phyloP scores from a whole-genome alignment of 1,140 invertebrate genomes.

The Drosophila malerkotliana region DNA sequence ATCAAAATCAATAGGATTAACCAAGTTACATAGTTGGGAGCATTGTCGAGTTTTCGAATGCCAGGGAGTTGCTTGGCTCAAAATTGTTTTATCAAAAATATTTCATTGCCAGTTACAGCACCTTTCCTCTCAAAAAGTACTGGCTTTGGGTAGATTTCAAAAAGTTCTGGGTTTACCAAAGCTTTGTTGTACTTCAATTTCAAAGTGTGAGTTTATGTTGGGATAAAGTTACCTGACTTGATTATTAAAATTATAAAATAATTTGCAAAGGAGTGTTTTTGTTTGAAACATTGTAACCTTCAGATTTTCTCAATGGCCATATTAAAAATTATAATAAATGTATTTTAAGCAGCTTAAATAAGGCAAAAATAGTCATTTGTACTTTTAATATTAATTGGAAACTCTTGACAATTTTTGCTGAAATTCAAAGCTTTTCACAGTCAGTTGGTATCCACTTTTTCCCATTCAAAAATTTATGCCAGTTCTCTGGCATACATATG shows the following conservation, averaged over 20 bases:
- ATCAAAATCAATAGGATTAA: slow-evolving; percentile 82
- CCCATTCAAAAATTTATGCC: slow-evolving; percentile 3
- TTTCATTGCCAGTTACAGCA: slow-evolving; percentile 44
- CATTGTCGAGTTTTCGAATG: slow-evolving; percentile 43
- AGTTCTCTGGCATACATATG: slow-evolving; percentile 17
- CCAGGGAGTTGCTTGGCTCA: slow-evolving; percentile 33
- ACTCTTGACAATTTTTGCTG: no score
- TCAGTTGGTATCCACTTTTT: slow-evolving; percentile 1
- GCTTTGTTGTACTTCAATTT: slow-evolving; percentile 56
- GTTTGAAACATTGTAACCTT: background rate
- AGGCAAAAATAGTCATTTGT: no score
- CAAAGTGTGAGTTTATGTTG: slow-evolving; percentile 63
- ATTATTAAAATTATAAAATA: slow-evolving; percentile 19
- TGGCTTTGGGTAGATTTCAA: slow-evolving; percentile 19
- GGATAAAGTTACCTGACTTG: slow-evolving; percentile 36
- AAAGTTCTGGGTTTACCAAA: slow-evolving; percentile 60
- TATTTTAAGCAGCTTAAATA: no score
- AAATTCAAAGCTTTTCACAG: background rate
- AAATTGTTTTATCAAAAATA: slow-evolving; percentile 79
- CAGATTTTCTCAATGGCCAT: no score
- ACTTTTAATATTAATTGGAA: no score
- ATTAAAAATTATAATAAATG: no score
- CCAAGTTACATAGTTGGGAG: slow-evolving; percentile 66
- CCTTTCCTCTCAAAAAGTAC: background rate
- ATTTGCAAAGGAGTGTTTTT: background rate